Conservation (phyloP, 2,888 invertebrate genomes). For the Drosophila recens region DNA sequence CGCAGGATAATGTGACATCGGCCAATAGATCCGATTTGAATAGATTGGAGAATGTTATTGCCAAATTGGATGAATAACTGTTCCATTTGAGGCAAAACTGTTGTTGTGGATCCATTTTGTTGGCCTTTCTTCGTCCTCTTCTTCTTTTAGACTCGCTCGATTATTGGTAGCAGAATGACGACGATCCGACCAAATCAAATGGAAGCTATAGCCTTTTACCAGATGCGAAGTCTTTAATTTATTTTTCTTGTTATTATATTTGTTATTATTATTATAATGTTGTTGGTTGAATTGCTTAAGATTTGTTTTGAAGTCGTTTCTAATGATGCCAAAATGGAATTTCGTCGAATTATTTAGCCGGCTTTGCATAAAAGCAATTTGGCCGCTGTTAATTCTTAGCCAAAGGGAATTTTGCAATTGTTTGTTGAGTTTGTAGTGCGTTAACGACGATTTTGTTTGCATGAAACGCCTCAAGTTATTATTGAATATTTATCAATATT, state of each 20-base stretch:
- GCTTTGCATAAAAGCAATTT: constrained; percentile 68
- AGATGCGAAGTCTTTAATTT: constrained; percentile 19
- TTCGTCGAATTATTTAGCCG: constrained; percentile 71
- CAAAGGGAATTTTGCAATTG: constrained; percentile 85
- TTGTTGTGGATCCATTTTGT: constrained; percentile 95
- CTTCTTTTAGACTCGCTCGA: constrained; percentile 11
- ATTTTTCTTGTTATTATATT: constrained; percentile 11
- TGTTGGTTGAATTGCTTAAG: constrained; percentile 18
- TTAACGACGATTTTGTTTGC: constrained; percentile 37
- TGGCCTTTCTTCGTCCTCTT: constrained; percentile 24
- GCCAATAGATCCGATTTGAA: constrained; percentile 97
- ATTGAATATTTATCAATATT: constrained; percentile 7
- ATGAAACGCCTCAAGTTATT: constrained; percentile 38
- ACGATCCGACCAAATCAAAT: constrained; percentile 52
- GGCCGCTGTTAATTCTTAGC: constrained; percentile 72
- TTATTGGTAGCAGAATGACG: constrained; percentile 16
- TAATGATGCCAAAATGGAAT: constrained; percentile 75
- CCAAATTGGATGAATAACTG: constrained; percentile 97
- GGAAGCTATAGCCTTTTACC: constrained; percentile 33
- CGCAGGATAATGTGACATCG: constrained; percentile 96
- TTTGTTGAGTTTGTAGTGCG: constrained; percentile 80
- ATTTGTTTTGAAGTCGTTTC: constrained; percentile 37
- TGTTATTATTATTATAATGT: constrained; percentile 10
- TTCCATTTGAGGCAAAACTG: constrained; percentile 98
- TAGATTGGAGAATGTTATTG: constrained; percentile 95